Percentiles rank a stretch among this genome's conserved stretches.
phyloP scores from a whole-genome alignment of 1,140 invertebrate genomes.

The Nebria ingens region DNA sequence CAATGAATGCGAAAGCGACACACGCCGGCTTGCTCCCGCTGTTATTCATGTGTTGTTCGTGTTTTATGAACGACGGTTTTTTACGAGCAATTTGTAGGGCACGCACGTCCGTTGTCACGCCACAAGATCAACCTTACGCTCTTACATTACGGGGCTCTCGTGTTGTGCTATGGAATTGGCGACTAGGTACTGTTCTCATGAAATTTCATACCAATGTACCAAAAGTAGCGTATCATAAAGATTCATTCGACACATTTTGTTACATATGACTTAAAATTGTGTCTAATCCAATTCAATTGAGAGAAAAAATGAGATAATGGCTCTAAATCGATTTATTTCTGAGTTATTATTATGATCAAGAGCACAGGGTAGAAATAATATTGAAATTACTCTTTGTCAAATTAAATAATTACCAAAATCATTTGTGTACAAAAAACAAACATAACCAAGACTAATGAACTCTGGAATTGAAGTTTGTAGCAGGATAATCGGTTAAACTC shows the following conservation, averaged over 20 bases:
- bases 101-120: slow-evolving; percentile 31
- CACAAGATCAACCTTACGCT: slow-evolving; percentile 27
- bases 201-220: too few species aligned
- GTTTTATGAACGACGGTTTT: slow-evolving; percentile 28
- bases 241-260: too few species aligned
- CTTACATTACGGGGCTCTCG: too few species aligned
- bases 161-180: too few species aligned
- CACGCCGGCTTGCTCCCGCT: slow-evolving; percentile 18
- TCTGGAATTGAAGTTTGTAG: not conserved
- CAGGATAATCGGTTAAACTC: not conserved
- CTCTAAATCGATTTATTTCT: too few species aligned
- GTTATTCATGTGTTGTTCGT: slow-evolving; percentile 37
- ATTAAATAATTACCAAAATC: not conserved
- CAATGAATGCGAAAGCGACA: slow-evolving; percentile 1
- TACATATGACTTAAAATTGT: too few species aligned
- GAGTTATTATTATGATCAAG: too few species aligned
- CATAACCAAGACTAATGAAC: not conserved
- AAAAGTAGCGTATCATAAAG: too few species aligned
- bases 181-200: too few species aligned
- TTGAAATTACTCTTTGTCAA: not conserved
- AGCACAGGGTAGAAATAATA: not conserved
- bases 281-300: too few species aligned
- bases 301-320: too few species aligned
- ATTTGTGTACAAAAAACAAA: not conserved
- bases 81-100: slow-evolving; percentile 31